Conservation (phyloP, 2,113 vertebrate species). For the Dissostichus mawsoni region DNA sequence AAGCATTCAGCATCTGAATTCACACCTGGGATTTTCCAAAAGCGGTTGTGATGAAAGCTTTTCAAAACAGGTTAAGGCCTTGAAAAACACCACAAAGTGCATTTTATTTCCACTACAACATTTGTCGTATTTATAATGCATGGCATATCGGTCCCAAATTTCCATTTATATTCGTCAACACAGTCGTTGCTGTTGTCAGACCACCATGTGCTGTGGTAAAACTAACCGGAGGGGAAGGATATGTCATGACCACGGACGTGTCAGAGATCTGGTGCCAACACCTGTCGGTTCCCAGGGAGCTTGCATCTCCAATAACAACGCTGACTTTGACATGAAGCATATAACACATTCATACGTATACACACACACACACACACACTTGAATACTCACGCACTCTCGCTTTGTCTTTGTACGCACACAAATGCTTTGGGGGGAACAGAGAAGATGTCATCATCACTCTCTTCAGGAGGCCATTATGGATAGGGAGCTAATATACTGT, state of each 20-base stretch:
- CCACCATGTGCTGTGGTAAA: conserved; percentile 47
- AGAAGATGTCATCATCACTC: conserved; percentile 81
- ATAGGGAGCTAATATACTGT: conserved; percentile 72
- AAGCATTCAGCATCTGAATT: not conserved
- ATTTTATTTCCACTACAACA: conserved; percentile 9
- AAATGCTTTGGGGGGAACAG: conserved; percentile 68
- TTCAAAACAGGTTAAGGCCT: not conserved
- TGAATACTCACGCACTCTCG: conserved; percentile 21
- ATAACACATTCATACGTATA: conserved; percentile 49
- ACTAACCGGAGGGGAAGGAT: conserved; percentile 61
- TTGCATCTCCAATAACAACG: conserved; percentile 58
- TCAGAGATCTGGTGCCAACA: conserved; percentile 77
- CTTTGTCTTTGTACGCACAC: conserved; percentile 45
- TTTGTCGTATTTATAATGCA: conserved; percentile 20
- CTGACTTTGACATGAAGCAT: conserved; percentile 67
- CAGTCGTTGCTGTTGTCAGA: conserved; percentile 52
- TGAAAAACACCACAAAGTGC: not conserved
- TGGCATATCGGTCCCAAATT: conserved; percentile 14
- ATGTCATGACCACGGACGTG: conserved; percentile 69
- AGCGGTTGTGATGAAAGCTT: not conserved
- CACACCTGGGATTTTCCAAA: conserved; percentile 10
- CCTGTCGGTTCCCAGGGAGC: conserved; percentile 70
- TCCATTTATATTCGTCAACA: conserved; percentile 27
- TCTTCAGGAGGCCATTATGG: conserved; percentile 81
- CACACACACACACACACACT: conserved; percentile 28